Base-by-base conservation (phyloP, 2,797 vertebrate genomes). In the Myioborus melanocephalus region DNA sequence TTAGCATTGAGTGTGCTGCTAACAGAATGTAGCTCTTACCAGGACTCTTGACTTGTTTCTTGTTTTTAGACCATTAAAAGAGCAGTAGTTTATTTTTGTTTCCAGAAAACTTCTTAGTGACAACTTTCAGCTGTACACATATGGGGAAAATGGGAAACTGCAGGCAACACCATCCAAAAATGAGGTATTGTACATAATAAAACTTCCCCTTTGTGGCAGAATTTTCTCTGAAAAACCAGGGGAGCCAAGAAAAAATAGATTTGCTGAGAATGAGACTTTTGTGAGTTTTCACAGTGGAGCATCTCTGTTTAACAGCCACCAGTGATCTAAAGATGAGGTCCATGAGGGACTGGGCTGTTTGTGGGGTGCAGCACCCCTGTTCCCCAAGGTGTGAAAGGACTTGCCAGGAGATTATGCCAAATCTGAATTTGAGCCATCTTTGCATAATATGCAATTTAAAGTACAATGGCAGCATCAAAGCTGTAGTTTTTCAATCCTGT, bases 31-130 rank as follows among this genome's bases (percentile, higher is more conserved):
- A 79, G 70, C 37, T 39, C 28, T 75, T 50, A 19, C 2, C 65
- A 66, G 41, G 41, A 63, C 63, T 77, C 56, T 50, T 84, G 34
- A 72, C 35, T 53, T 64, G n/a, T 59, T 89, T 83, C 35, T 57
- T 81, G 44, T 65, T 87, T 86, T 12, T 68, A n/a, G 49, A 87
- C 69, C 57, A 27, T 75, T 92, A 41, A 93, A 83, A 92, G 24
- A 94, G 20, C 91, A 63, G 26, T 57, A 49, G 50, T 47, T 93
- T 89, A 10, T 94, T 94, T 97, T 91, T 91, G 24, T 90, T 95
- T 57, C 73, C 97, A 99, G 99, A 95, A 97, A 98, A 50, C 98
- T 99, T 95, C 73, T 99, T 79, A 98, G 98, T 11, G 97, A 98
- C 49, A 94, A 98, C 73, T 98, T 99, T 95, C 84, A 97, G 43